Evolutionary conservation across 2,797 vertebrate genomes (phyloP), one percentile per base, ranked within the genome.

Genomic region (Enoplosus armatus): DNA sequence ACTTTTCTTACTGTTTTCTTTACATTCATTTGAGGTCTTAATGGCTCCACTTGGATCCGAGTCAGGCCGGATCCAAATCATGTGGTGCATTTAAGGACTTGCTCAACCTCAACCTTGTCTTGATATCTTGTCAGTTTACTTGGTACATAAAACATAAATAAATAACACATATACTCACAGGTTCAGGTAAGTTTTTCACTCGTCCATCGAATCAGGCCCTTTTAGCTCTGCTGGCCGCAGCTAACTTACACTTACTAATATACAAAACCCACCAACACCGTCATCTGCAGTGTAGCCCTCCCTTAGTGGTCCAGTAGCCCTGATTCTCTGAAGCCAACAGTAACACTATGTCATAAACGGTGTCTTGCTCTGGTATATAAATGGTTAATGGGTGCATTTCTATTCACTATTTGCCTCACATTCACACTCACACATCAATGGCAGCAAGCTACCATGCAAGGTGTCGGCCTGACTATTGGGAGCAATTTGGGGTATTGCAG

Each of bases 311-410:
- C 35, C 56, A n/a, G 59, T 33, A 45, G 47, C 29, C 39, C n/a
- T 45, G 11, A 39, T 62, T n/a, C n/a, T 75, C 53, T 20, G 54
- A 18, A 64, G 26, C 54, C 35, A 48, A 37, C 31, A 16, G 41
- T n/a, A 74, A 64, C 59, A 51, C 53, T 66, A 53, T 59, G 70
- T 48, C 50, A 55, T 27, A 62, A 63, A 64, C 3, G 41, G 26
- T 26, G 59, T 48, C 20, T 10, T 48, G 20, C 47, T 48, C 45
- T n/a, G 8, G 20, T 48, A n/a, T 48, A 9, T 48, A 48, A 26
- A 41, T 60, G 22, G 6, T 5, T 12, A 63, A 22, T n/a, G 24
- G 18, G 16, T 8, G 16, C 24, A 54, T 53, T 54, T 22, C 4
- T 22, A 2, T 6, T 41, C 18, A 41, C 14, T 41, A 2, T 16